A percentile compares a stretch with the other conserved stretches of the same genome.
Evolutionary conservation across 2,113 vertebrate genomes (phyloP).

Genomic region (Apaloderma vittatum): DNA sequence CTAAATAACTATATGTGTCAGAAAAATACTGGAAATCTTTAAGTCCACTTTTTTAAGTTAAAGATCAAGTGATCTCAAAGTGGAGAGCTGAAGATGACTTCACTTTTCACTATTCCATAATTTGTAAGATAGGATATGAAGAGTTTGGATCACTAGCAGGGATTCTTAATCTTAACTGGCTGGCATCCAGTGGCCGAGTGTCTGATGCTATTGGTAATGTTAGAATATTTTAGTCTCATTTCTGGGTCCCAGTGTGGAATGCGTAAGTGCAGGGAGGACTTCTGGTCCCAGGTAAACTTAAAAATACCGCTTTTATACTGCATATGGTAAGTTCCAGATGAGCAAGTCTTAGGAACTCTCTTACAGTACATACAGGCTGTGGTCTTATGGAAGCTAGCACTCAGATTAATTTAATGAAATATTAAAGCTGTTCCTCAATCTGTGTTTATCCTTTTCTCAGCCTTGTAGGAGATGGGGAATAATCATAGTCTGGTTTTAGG

Average conservation of each 20-base stretch:
- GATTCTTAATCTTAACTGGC: not conserved
- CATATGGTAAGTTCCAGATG: not conserved
- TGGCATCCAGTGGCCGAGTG: not conserved
- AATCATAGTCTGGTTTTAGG: not conserved
- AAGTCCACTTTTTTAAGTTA: not conserved
- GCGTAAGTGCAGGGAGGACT: not conserved
- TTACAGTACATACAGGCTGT: not conserved
- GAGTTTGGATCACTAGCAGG: not conserved
- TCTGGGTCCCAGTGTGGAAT: not conserved
- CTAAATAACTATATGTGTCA: not conserved
- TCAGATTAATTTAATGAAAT: not conserved
- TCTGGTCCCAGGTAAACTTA: not conserved
- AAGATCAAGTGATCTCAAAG: not conserved
- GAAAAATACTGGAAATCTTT: not conserved
- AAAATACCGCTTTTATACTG: not conserved
- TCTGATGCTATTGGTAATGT: not conserved
- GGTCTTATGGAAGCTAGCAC: not conserved
- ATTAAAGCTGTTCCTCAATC: not conserved
- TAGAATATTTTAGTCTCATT: not conserved
- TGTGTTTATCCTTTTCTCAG: not conserved
- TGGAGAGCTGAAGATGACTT: not conserved
- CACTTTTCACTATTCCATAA: not conserved
- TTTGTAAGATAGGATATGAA: not conserved
- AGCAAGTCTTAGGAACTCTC: not conserved
- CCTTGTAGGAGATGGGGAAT: not conserved